Evolutionary conservation across 2,797 vertebrate species (phyloP).

Genomic region (Pagetopsis macropterus): DNA sequence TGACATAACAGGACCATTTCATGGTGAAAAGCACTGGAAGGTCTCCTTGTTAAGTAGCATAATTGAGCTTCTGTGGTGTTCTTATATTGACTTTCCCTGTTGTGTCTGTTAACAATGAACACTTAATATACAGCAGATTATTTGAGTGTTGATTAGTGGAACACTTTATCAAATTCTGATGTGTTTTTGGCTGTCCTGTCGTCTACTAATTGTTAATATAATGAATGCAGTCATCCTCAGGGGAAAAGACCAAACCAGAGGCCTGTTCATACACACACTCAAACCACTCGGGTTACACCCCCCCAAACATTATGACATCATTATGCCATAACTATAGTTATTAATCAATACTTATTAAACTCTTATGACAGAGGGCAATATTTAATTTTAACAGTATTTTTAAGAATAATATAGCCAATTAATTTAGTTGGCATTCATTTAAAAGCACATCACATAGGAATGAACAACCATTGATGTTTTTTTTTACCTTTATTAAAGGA

Average conservation of each 20-base stretch:
- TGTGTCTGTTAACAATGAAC: slow-evolving; percentile 69
- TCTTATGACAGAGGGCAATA: not conserved
- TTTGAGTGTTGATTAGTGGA: slow-evolving; percentile 64
- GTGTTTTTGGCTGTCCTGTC: slow-evolving; percentile 43
- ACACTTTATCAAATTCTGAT: slow-evolving; percentile 57
- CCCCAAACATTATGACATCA: not conserved
- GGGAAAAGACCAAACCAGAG: slow-evolving; percentile 45
- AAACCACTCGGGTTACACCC: not conserved
- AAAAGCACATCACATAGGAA: too few relatives aligned
- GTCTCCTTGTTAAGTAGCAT: slow-evolving; percentile 60
- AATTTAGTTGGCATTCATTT: too few relatives aligned
- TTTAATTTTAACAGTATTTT: not conserved
- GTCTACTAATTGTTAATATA: slow-evolving; percentile 45
- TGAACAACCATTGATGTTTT: too few relatives aligned
- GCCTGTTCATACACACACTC: slow-evolving; percentile 13
- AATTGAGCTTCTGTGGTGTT: slow-evolving; percentile 63
- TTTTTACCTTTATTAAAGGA: too few relatives aligned
- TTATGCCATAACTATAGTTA: not conserved
- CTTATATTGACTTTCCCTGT: slow-evolving; percentile 53
- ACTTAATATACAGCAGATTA: slow-evolving; percentile 42
- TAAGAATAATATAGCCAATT: not conserved
- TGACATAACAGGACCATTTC: slow-evolving; percentile 44
- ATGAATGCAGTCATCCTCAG: slow-evolving; percentile 45
- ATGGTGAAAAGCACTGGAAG: slow-evolving; percentile 60
- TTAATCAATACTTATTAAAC: not conserved